These are phyloP conservation scores for Bradypodion pumilum DNA, from an alignment of 2,797 vertebrate genomes.

Conservation along the genomic window DNA sequence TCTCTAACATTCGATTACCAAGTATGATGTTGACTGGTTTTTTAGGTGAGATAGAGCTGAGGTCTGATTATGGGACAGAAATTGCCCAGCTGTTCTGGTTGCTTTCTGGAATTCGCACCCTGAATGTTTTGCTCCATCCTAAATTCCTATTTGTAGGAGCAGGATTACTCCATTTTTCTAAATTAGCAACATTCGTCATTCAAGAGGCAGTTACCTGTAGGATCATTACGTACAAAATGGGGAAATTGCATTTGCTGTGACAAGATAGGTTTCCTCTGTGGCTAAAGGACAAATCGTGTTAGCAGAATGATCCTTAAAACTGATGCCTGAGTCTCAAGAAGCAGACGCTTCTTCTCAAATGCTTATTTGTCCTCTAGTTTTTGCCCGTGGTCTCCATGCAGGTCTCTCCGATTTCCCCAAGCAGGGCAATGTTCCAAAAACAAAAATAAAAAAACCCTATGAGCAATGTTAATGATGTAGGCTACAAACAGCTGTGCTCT, in stretches of 20 bases:
- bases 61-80: too few relatives aligned
- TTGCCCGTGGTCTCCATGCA: slow-evolving; percentile 43
- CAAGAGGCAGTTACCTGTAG: neutral
- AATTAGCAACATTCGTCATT: too few relatives aligned
- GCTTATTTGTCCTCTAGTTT: slow-evolving; percentile 38
- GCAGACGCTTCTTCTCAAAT: slow-evolving; percentile 15
- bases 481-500: slow-evolving; percentile 48
- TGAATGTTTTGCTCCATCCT: neutral
- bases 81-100: too few relatives aligned
- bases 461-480: slow-evolving; percentile 37
- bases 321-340: neutral
- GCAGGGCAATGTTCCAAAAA: slow-evolving; percentile 35
- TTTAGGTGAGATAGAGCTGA: too few relatives aligned
- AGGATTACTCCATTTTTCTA: neutral
- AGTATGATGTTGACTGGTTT: too few relatives aligned
- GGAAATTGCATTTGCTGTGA: slow-evolving; percentile 20
- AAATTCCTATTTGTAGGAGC: neutral
- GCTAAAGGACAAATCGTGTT: slow-evolving; percentile 30
- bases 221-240: slow-evolving; percentile 28
- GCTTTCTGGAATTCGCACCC: neutral
- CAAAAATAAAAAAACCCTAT: slow-evolving; percentile 30
- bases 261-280: slow-evolving; percentile 36
- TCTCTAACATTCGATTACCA: too few relatives aligned
- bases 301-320: slow-evolving; percentile 12
- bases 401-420: slow-evolving; percentile 40